These are phyloP conservation scores for Neomorphus geoffroyi DNA, from an alignment of 2,797 vertebrate species.

Conservation along the genomic window DNA sequence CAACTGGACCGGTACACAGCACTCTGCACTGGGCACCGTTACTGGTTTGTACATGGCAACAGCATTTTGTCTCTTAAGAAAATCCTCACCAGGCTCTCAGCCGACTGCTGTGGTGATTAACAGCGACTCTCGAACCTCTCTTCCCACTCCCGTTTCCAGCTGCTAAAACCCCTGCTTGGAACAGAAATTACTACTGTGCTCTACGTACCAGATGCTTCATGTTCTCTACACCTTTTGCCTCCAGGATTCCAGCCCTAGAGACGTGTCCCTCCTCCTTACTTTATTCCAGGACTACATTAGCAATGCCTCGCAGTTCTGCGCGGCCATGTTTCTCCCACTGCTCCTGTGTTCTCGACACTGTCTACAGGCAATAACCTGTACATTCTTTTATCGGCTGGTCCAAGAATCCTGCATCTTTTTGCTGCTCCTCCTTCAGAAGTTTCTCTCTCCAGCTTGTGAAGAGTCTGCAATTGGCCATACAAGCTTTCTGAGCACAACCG, in stretches of 20 bases:
- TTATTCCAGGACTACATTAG: not conserved
- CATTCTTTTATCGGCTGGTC: not conserved
- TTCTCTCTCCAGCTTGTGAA: not conserved
- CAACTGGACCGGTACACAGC: not conserved
- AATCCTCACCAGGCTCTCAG: not conserved
- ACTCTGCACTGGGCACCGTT: not conserved
- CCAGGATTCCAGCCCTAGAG: not conserved
- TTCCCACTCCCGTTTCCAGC: not conserved
- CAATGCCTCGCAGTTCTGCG: not conserved
- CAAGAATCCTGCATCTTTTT: not conserved
- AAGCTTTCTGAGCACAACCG: not conserved
- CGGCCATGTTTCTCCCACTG: not conserved
- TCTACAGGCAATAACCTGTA: not conserved
- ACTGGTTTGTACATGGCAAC: not conserved
- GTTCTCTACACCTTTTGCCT: not conserved
- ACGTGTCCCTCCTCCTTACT: not conserved
- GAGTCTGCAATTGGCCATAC: not conserved
- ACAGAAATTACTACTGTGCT: not conserved
- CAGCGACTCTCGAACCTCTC: not conserved
- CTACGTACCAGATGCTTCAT: not conserved
- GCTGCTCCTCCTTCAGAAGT: not conserved
- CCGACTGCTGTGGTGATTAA: not conserved
- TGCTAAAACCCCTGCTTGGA: not conserved
- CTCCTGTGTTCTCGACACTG: not conserved
- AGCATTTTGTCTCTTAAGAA: not conserved